Percentiles rank a stretch among this genome's conserved stretches.
These are phyloP conservation scores for Drosophila ohnishii DNA, from an alignment of 1,140 invertebrate genomes.

Conservation along the genomic window DNA sequence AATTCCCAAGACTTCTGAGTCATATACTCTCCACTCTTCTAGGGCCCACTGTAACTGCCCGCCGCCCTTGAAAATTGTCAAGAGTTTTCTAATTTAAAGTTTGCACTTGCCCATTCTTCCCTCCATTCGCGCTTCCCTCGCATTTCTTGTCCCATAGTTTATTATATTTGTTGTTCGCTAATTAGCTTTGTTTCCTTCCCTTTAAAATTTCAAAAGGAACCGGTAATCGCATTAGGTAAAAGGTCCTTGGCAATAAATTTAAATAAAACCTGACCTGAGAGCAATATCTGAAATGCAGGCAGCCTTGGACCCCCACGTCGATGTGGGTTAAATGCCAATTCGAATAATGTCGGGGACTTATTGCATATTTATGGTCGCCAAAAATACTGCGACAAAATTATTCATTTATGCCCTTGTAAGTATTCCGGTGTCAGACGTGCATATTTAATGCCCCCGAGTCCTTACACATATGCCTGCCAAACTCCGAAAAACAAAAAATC, in stretches of 20 bases:
- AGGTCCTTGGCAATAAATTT: constrained; percentile 16
- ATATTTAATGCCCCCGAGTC: constrained; percentile 30
- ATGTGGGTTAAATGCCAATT: constrained; percentile 33
- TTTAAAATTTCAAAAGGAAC: neutral
- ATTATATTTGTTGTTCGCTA: constrained; percentile 18
- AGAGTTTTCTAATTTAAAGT: constrained; percentile 42
- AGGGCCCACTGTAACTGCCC: constrained; percentile 2
- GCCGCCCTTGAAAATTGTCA: constrained; percentile 14
- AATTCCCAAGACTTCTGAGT: neutral
- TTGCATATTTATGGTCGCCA: constrained; percentile 50
- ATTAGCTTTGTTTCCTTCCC: constrained; percentile 9
- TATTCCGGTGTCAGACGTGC: constrained; percentile 24
- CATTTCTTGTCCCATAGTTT: constrained; percentile 8
- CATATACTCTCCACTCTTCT: neutral
- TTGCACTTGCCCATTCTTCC: neutral
- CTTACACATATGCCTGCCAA: constrained; percentile 16
- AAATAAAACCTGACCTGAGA: constrained; percentile 8
- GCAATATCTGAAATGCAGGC: neutral
- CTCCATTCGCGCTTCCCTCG: neutral
- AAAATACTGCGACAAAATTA: constrained; percentile 60
- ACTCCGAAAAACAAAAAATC: constrained; percentile 33
- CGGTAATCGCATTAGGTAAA: constrained; percentile 5
- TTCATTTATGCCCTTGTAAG: constrained; percentile 51
- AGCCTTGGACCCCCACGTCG: neutral
- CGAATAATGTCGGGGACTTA: constrained; percentile 16